Base-by-base conservation (phyloP, 2,797 vertebrate genomes). In the Miichthys miiuy region DNA sequence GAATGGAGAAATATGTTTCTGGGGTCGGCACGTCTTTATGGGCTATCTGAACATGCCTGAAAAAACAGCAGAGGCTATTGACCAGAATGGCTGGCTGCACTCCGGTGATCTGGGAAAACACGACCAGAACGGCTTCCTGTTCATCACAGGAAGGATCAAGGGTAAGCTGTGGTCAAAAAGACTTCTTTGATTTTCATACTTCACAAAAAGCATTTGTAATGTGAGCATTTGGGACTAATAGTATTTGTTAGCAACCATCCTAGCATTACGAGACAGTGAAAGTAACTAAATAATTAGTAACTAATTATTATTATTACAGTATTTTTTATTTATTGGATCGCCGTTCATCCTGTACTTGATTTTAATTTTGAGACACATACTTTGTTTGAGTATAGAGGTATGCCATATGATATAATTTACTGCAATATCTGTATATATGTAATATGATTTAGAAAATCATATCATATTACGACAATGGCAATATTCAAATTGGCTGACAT, bases 131-230 rank as follows among this genome's bases (percentile, higher is more conserved):
- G 60, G 86, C 62, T 96, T 93, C 85, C 87, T 96, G 50, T 96
- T 81, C 92, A 95, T 96, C 82, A 96, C 96, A 17, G 96, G 96
- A 54, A 92, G 96, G 58, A 96, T 96, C 75, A 96, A 96, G 69
- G 96, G 96, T 96, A 65, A 75, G 68, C 10, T 52, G 47, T 11
- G 4, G 27, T 38, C 3, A 0, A 47, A 14, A 23, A 8, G 34
- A 4, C 11, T 23, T 56, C 6, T 68, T 5, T 2, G 5, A 13
- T 38, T 18, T 25, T 72, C 11, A 30, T 5, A 12, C 11, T 27
- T 2, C 0, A 2, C n/a, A 25, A 30, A 14, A 30, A 23, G 3
- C 4, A 17, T n/a, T 25, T 72, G 34, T 38, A 38, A 9, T 46
- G 34, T 62, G n/a, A 44, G 9, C 9, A 42, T 23, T 61, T 41